Evolutionary conservation across 2,888 invertebrate species (phyloP), one percentile per base, ranked within the genome.

Genomic region (Neoscelio sp.): DNA sequence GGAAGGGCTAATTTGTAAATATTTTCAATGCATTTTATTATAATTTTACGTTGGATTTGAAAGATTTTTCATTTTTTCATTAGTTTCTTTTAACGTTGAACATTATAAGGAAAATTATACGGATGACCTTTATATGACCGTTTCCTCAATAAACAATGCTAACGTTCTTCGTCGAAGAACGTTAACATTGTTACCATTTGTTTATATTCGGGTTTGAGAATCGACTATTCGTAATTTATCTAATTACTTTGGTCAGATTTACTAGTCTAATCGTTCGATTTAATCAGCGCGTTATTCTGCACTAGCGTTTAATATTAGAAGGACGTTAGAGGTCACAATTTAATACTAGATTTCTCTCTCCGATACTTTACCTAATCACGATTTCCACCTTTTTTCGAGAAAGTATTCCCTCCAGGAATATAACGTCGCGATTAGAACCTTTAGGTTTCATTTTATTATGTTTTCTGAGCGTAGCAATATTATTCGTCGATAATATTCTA

Each of bases 291-390:
- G 65, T 58, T 54, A 56, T 23, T 67, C 40, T 17, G 12, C 30
- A 4, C 10, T 0, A 17, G n/a, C 15, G 23, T 10, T 44, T 54
- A 12, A 52, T 52, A 68, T 54, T 38, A 50, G 64, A 76, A 70
- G 76, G 76, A 70, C 76, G 64, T 68, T 76, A 50, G 76, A 76
- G 76, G 75, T 68, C 75, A 54, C 40, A 6, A 23, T 38, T 23
- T 13, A 48, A 62, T 62, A 48, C 30, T n/a, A 62, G 68, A 62
- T 73, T 68, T 46, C 56, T 56, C 28, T 13, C 8, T 2, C 3
- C 17, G 75, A 76, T 64, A 56, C 6, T 35, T 46, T 17, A 18
- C 17, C 12, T 20, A 42, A 58, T 56, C 64, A 64, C 70, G 70
- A 64, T 50, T 30, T 48, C 20, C 28, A 35, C 23, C 42, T 70